Evolutionary conservation across 2,113 vertebrate genomes (phyloP).

Genomic region (Seriola rivoliana): DNA sequence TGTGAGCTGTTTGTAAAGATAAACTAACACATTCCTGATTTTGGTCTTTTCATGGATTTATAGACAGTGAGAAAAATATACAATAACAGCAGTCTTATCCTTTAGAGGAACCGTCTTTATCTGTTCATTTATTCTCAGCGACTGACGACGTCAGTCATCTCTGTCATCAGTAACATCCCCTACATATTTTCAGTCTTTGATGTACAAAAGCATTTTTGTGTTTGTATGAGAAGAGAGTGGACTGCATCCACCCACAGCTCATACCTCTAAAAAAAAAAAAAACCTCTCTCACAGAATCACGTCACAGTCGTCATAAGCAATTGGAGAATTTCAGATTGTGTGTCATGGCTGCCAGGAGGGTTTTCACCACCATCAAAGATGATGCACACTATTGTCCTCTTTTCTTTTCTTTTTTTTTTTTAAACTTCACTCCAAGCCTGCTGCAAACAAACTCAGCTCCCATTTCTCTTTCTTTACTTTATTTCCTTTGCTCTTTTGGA

Average conservation of each 20-base stretch:
- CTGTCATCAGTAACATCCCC: not conserved
- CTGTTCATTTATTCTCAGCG: not conserved
- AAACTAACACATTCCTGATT: too few relatives aligned
- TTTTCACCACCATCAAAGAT: constrained; percentile 47
- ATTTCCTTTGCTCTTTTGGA: not conserved
- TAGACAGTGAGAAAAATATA: not conserved
- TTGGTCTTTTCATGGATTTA: not conserved
- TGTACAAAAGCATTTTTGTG: constrained; percentile 21
- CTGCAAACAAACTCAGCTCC: not conserved
- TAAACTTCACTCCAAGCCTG: constrained; percentile 22
- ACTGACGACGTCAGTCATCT: constrained; percentile 3
- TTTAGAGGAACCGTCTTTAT: not conserved
- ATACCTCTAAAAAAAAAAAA: not conserved
- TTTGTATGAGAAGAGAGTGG: not conserved
- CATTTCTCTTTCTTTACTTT: not conserved
- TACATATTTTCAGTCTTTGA: constrained; percentile 17
- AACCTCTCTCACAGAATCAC: constrained; percentile 23
- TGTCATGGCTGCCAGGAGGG: constrained; percentile 59
- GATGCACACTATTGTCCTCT: constrained; percentile 46
- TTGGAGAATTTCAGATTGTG: constrained; percentile 36
- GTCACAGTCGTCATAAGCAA: constrained; percentile 46
- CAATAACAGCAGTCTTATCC: not conserved
- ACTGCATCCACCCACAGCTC: constrained; percentile 3
- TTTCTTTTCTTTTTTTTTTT: constrained; percentile 27
- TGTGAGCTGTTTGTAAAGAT: too few relatives aligned